Base-by-base conservation (phyloP, 2,888 invertebrate species). In the Crematogaster levior region DNA sequence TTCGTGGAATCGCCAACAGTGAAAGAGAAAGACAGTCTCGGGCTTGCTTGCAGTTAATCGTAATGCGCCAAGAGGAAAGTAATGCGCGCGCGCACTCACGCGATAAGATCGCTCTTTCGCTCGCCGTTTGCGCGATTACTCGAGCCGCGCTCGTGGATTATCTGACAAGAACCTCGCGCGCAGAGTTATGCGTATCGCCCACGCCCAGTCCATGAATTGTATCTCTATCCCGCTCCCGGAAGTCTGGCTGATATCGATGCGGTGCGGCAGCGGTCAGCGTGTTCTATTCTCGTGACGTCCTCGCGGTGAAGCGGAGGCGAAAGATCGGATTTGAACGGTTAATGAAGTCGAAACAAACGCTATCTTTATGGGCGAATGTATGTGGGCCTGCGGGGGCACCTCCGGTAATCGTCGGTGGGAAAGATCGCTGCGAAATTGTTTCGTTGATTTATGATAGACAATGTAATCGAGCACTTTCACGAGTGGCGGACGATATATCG, bases 141-240 rank as follows among this genome's bases (percentile, higher is more conserved):
- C 58, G 60, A n/a, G 30, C 72, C 68, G 79, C 72, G 79, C 61
- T 82, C 73, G 82, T 65, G 63, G 84, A 86, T 86, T 84, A 86
- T 84, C 84, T 75, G 79, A 56, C 74, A 74, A 84, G 73, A 81
- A 30, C 43, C 75, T 80, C 80, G 53, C 58, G 56, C 73, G 10
- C 61, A 74, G 81, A 87, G 83, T 84, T 85, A 82, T 65, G 88
- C 88, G 85, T 85, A 83, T 75, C 87, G 82, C 88, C 85, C 82
- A 87, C 87, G 87, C 87, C 85, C 70, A 81, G 61, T 68, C 65
- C 82, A 66, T 88, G 85, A 87, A 87, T 87, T 85, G 84, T 87
- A 85, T 85, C 87, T 87, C 66, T 82, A 87, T 87, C 82, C 34
- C 63, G 56, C 70, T 79, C 88, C 85, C 88, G 87, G 87, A 87